Percentiles rank a stretch among this genome's conserved stretches.
Evolutionary conservation across 2,888 invertebrate genomes (phyloP).

Genomic region (Nomada fabriciana): DNA sequence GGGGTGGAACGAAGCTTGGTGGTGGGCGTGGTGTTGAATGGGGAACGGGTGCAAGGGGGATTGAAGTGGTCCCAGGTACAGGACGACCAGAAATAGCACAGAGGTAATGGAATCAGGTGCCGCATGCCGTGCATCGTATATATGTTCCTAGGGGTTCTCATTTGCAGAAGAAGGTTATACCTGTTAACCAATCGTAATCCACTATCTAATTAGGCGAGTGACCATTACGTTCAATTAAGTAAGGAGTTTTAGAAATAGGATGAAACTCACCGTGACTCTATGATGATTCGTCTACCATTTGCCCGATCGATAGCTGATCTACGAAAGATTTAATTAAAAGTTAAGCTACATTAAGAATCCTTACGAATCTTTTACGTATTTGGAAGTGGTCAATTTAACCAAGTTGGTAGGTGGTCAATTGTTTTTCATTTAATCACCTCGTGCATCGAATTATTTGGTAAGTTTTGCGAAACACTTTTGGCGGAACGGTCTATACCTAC

Average conservation of each 20-base stretch:
- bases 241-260: neutral
- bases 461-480: constrained; percentile 11
- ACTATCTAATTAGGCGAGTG: constrained; percentile 40
- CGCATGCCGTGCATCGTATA: constrained; percentile 75
- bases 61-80: constrained; percentile 46
- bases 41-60: constrained; percentile 11
- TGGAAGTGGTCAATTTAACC: too few relatives aligned
- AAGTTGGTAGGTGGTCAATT: too few relatives aligned
- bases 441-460: neutral
- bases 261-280: neutral
- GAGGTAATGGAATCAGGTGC: constrained; percentile 79
- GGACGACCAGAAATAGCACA: constrained; percentile 66
- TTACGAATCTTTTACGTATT: neutral
- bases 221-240: constrained; percentile 18
- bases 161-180: constrained; percentile 28
- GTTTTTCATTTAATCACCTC: neutral
- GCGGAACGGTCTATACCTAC: neutral
- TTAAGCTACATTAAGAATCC: neutral
- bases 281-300: neutral
- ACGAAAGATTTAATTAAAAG: constrained; percentile 19
- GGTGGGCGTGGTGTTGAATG: constrained; percentile 10
- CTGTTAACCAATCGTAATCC: constrained; percentile 34
- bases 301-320: neutral
- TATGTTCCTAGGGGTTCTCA: constrained; percentile 62
- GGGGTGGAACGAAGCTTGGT: constrained; percentile 7